Evolutionary conservation across 2,113 vertebrate genomes (phyloP), one percentile per base, ranked within the genome.

Genomic region (Taurulus bubalis): DNA sequence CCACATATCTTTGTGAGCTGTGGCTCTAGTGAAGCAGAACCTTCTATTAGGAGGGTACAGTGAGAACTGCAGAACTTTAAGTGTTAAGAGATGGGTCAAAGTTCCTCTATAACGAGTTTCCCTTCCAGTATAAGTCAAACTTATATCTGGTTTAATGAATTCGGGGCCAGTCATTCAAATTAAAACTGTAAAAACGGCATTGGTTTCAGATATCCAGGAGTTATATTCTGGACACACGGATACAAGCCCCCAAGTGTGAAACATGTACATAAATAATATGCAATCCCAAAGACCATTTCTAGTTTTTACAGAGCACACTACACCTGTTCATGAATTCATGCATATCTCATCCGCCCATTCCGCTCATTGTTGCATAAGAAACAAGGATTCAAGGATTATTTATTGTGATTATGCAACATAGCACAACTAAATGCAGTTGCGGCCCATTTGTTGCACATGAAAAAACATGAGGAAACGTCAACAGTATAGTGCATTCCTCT

Each of bases 321-420:
- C 78, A 90, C 77, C 79, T 86, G 63, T 86, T 88, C 71, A 83
- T 87, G 77, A 72, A 87, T 88, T 85, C 77, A 87, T 84, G 15
- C 59, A 85, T 76, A 66, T 76, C 66, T 75, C 64, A 79, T 82
- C 75, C 20, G 63, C 34, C 66, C 68, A 63, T 59, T 77, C n/a
- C n/a, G n/a, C n/a, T n/a, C n/a, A n/a, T 74, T 6, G 32, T 60
- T 80, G 77, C 80, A 72, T 28, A 49, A 69, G 71, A 83, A 79
- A 28, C 51, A 24, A 55, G n/a, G 51, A 55, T 4, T 20, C 49
- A 22, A 8, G 49, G 49, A 51, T 51, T 8, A 20, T 51, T 22
- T 51, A 51, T 22, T 51, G 49, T 20, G 8, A 20, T 51, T 51
- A 20, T 51, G 49, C 49, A 51, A 51, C 49, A 22, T 16, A 9